Percentiles rank a stretch among this genome's conserved stretches.
Conservation (phyloP, 2,797 vertebrate genomes). For the Clarias pachynema region DNA sequence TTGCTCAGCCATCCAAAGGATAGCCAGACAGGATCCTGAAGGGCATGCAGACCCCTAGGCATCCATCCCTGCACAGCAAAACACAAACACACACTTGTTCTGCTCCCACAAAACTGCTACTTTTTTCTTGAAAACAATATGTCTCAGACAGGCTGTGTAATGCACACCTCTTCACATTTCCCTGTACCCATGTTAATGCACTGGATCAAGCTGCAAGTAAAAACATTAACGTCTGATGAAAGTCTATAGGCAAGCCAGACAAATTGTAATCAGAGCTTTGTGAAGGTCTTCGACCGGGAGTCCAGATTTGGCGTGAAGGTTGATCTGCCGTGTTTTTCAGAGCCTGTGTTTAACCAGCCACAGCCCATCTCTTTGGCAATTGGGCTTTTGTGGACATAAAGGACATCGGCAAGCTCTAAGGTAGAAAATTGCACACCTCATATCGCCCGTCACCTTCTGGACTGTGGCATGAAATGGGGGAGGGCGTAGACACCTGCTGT, state of each 20-base stretch:
- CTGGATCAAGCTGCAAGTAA: background rate
- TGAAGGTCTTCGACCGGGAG: background rate
- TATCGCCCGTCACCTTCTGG: conserved; percentile 40
- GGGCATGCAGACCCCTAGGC: conserved; percentile 40
- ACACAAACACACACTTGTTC: conserved; percentile 20
- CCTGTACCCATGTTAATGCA: background rate
- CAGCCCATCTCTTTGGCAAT: conserved; percentile 12
- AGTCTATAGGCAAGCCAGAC: conserved; percentile 1
- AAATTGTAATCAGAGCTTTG: background rate
- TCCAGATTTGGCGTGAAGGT: conserved; percentile 1
- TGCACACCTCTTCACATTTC: conserved; percentile 9
- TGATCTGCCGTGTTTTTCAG: background rate
- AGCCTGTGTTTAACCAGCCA: background rate
- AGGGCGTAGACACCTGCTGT: conserved; percentile 44
- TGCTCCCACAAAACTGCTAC: background rate
- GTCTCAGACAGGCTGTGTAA: background rate
- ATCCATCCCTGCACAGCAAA: conserved; percentile 35
- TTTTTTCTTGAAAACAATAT: conserved; percentile 7
- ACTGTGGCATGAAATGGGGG: conserved; percentile 34
- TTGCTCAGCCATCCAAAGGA: conserved; percentile 47
- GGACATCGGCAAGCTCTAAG: conserved; percentile 14
- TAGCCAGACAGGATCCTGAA: conserved; percentile 43
- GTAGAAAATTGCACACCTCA: conserved; percentile 39
- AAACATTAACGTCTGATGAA: background rate
- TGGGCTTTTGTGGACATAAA: conserved; percentile 17